These are phyloP conservation scores for Lycia hirtaria DNA, from an alignment of 2,888 invertebrate genomes.

Conservation along the genomic window DNA sequence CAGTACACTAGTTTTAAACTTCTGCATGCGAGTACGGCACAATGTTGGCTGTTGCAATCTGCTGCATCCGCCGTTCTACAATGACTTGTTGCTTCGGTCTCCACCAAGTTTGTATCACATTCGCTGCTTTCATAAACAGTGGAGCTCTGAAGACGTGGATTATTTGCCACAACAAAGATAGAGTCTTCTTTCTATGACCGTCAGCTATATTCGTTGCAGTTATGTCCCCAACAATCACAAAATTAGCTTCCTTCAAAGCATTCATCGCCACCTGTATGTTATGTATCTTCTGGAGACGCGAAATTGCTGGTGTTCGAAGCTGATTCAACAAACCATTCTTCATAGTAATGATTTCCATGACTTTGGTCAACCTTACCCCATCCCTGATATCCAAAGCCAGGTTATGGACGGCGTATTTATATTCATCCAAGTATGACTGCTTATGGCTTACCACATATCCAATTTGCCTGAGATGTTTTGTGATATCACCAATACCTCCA, in stretches of 20 bases:
- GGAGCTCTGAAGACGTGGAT: constrained; percentile 94
- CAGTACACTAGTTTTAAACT: constrained; percentile 67
- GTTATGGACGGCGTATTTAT: constrained; percentile 93
- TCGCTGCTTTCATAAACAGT: constrained; percentile 88
- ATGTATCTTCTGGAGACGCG: constrained; percentile 93
- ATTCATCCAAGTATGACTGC: constrained; percentile 94
- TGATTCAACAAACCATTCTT: constrained; percentile 87
- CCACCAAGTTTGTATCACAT: constrained; percentile 90
- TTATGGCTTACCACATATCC: constrained; percentile 92
- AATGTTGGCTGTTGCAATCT: constrained; percentile 62
- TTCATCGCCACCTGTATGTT: constrained; percentile 92
- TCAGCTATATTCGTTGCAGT: constrained; percentile 92
- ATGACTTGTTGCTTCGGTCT: constrained; percentile 86
- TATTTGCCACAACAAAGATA: constrained; percentile 95
- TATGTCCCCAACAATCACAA: constrained; percentile 87
- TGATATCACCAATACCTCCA: constrained; percentile 93
- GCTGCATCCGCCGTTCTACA: constrained; percentile 66
- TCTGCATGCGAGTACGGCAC: constrained; percentile 57
- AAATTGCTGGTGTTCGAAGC: constrained; percentile 93
- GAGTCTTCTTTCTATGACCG: constrained; percentile 94
- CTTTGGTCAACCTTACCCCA: constrained; percentile 93
- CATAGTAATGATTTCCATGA: constrained; percentile 92
- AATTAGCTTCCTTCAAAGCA: constrained; percentile 87
- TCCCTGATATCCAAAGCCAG: constrained; percentile 93
- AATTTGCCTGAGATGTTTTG: constrained; percentile 89